These are phyloP conservation scores for Karalla daura DNA, from an alignment of 2,797 vertebrate species.

Conservation along the genomic window DNA sequence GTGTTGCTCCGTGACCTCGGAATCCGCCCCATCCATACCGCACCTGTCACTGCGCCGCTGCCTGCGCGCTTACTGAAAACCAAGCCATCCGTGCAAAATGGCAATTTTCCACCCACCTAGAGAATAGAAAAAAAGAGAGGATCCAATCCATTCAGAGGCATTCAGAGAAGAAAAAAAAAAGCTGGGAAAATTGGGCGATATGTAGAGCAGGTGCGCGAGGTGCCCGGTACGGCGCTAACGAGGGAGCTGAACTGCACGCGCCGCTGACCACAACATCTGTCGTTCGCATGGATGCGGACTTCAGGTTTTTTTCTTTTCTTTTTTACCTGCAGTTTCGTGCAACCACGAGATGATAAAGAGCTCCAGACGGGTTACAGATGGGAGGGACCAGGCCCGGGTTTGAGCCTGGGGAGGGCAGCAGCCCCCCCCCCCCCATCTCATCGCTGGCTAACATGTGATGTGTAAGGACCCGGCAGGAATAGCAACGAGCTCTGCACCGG, in stretches of 20 bases:
- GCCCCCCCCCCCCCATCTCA: conserved; percentile 18
- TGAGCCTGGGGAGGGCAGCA: conserved; percentile 41
- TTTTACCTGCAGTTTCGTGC: conserved; percentile 52
- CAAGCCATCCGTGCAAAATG: conserved; percentile 73
- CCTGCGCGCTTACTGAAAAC: conserved; percentile 68
- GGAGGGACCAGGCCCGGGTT: conserved; percentile 33
- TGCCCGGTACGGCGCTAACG: conserved; percentile 67
- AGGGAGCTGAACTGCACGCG: conserved; percentile 75
- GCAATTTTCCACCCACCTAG: conserved; percentile 72
- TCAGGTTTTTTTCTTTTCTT: no score
- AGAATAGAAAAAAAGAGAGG: conserved; percentile 56
- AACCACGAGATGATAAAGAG: conserved; percentile 55
- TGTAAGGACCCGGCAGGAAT: conserved; percentile 28
- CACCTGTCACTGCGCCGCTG: conserved; percentile 73
- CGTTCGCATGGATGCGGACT: conserved; percentile 47
- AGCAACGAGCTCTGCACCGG: conserved; percentile 32
- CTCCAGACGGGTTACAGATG: conserved; percentile 54
- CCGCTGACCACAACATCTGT: conserved; percentile 80
- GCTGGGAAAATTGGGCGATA: conserved; percentile 46
- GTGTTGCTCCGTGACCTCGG: conserved; percentile 70
- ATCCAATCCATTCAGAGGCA: conserved; percentile 47
- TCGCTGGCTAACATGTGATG: conserved; percentile 47
- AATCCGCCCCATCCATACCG: conserved; percentile 72
- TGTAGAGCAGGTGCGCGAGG: conserved; percentile 77
- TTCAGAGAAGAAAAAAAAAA: no score